phyloP scores from a whole-genome alignment of 2,113 vertebrate genomes.

The Hydrolagus affinis region DNA sequence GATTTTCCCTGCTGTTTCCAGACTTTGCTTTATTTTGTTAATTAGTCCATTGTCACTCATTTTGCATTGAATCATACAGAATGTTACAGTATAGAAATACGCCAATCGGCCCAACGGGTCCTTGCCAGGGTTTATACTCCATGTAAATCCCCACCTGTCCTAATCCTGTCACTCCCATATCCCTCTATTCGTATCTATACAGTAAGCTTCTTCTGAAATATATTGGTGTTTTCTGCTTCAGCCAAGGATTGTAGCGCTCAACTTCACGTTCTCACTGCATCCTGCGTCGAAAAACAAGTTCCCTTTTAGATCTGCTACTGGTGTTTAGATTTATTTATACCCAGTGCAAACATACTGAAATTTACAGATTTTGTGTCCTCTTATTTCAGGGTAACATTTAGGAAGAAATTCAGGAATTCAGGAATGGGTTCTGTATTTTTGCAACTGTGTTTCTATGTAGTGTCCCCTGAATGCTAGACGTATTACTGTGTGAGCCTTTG shows the following conservation, averaged over 20 bases:
- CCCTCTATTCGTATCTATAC: too few relatives aligned
- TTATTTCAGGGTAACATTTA: not conserved
- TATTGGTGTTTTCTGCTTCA: too few relatives aligned
- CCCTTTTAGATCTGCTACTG: too few relatives aligned
- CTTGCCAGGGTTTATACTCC: too few relatives aligned
- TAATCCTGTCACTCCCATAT: too few relatives aligned
- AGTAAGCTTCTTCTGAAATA: too few relatives aligned
- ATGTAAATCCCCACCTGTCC: too few relatives aligned
- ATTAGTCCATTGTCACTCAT: not conserved
- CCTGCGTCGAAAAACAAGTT: too few relatives aligned
- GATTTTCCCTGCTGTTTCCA: slow-evolving; percentile 58
- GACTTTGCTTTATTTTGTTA: slow-evolving; percentile 34
- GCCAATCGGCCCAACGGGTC: too few relatives aligned
- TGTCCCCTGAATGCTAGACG: not conserved
- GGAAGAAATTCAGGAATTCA: not conserved
- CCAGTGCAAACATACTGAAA: not conserved
- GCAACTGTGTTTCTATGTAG: not conserved
- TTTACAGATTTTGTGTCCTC: not conserved
- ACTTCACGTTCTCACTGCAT: too few relatives aligned
- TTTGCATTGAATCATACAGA: not conserved
- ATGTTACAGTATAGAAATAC: not conserved
- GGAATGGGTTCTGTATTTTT: slow-evolving; percentile 13
- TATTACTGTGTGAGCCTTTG: not conserved
- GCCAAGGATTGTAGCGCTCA: too few relatives aligned
- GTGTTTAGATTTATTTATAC: too few relatives aligned